Evolutionary conservation across 2,888 invertebrate species (phyloP).

Genomic region (Syritta pipiens): DNA sequence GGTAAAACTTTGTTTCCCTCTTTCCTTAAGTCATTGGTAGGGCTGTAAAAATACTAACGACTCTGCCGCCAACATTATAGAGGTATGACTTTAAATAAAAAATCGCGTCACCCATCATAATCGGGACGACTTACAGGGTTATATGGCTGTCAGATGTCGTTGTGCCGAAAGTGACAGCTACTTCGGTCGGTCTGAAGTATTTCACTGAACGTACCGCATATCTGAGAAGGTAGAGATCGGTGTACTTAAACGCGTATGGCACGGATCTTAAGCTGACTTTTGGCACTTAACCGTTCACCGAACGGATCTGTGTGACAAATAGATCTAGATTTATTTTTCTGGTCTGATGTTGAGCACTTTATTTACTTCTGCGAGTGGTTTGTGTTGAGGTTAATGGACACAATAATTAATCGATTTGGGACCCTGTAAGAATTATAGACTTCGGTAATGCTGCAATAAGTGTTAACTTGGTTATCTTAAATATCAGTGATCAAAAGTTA

Average conservation of each 20-base stretch:
- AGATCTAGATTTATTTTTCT: background rate
- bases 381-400: background rate
- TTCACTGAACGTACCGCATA: background rate
- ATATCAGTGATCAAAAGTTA: too few species aligned
- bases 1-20: too few species aligned
- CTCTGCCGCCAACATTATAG: background rate
- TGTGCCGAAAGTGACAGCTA: conserved; percentile 24
- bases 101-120: conserved; percentile 35
- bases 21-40: conserved; percentile 8
- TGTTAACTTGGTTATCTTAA: too few species aligned
- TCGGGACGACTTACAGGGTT: conserved; percentile 37
- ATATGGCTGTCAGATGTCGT: conserved; percentile 4
- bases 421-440: too few species aligned
- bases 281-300: conserved; percentile 5
- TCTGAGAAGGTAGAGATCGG: background rate
- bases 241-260: background rate
- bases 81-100: background rate
- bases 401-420: background rate
- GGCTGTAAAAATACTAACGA: background rate
- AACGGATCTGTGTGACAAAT: conserved; percentile 15
- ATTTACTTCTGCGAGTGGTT: too few species aligned
- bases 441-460: too few species aligned
- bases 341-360: too few species aligned
- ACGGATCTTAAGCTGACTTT: conserved; percentile 9
- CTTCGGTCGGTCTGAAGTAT: background rate